Base-by-base conservation (phyloP, 2,113 vertebrate species). In the Sylvia atricapilla region DNA sequence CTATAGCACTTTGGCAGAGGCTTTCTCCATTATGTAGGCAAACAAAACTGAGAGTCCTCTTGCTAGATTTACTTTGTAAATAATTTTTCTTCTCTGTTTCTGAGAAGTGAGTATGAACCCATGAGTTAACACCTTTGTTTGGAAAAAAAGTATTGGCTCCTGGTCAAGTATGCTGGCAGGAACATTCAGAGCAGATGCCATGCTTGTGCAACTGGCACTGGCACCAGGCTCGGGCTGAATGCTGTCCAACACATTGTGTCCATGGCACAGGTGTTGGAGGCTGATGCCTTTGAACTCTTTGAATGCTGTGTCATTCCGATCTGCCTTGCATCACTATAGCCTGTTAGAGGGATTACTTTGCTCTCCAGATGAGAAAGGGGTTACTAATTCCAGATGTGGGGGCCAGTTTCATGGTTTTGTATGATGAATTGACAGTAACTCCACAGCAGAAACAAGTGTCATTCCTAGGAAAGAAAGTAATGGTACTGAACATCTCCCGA, bases 231-330 rank as follows among this genome's bases (percentile, higher is more conserved):
- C 70, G 43, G 58, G 58, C 2, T 90, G 88, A 79, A 69, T 37
- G 53, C 50, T 85, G 86, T 95, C 87, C 88, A 92, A 6, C 15
- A 66, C 49, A 23, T 30, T 72, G 70, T 76, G 49, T 63, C n/a
- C 20, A 3, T 49, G 82, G 85, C 85, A 73, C 82, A 92, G 92
- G 90, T 95, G 87, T 56, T 94, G 78, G 41, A 90, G n/a, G 44
- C 62, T 83, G 94, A 64, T 94, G 70, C 47, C 63, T 95, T 85
- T 93, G 95, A 94, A 94, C 82, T 90, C 58, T 55, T 67, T 47
- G 50, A 56, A 47, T 68, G 33, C 80, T 91, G 82, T 96, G 77
- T 91, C 74, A 72, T 35, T 87, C 74, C 21, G 22, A 68, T 75
- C 74, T 94, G 70, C 90, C 70, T 91, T 68, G 64, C 69, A 89